A percentile compares a stretch with the other conserved stretches of the same genome.
Conservation (phyloP, 2,113 vertebrate genomes). For the Neoarius graeffei region DNA sequence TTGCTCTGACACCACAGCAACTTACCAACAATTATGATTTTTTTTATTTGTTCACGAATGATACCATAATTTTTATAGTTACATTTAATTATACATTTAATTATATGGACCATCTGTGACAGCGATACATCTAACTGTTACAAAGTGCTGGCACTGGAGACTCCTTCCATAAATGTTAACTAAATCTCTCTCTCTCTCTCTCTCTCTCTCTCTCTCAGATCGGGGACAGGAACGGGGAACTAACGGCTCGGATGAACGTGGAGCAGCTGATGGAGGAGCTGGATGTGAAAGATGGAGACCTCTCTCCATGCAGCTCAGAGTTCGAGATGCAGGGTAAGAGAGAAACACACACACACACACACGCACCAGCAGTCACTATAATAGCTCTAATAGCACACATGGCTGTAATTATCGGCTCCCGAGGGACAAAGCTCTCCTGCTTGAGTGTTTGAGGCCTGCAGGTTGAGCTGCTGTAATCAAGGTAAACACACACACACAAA, state of each 20-base stretch:
- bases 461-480: slow-evolving; percentile 25
- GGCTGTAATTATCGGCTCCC: slow-evolving; percentile 19
- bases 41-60: not conserved
- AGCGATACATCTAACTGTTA: not conserved
- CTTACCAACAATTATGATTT: too few species aligned
- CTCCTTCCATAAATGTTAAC: not conserved
- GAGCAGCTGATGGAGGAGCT: slow-evolving; percentile 83
- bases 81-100: not conserved
- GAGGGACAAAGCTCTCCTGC: slow-evolving; percentile 5
- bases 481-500: not conserved
- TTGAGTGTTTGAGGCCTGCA: slow-evolving; percentile 13
- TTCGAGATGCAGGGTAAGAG: slow-evolving; percentile 90
- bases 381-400: slow-evolving; percentile 14
- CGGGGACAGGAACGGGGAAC: slow-evolving; percentile 85
- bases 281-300: slow-evolving; percentile 73
- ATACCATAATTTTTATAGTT: not conserved
- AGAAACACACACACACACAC: not conserved
- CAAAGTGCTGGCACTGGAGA: not conserved
- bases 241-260: slow-evolving; percentile 84
- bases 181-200: not conserved
- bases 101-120: not conserved
- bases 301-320: slow-evolving; percentile 75
- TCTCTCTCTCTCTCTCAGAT: slow-evolving; percentile 71
- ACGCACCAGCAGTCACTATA: not conserved
- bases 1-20: not conserved